Percentiles rank a stretch among this genome's conserved stretches.
Evolutionary conservation across 2,888 invertebrate species (phyloP).

Genomic region (Phytoseiulus persimilis): DNA sequence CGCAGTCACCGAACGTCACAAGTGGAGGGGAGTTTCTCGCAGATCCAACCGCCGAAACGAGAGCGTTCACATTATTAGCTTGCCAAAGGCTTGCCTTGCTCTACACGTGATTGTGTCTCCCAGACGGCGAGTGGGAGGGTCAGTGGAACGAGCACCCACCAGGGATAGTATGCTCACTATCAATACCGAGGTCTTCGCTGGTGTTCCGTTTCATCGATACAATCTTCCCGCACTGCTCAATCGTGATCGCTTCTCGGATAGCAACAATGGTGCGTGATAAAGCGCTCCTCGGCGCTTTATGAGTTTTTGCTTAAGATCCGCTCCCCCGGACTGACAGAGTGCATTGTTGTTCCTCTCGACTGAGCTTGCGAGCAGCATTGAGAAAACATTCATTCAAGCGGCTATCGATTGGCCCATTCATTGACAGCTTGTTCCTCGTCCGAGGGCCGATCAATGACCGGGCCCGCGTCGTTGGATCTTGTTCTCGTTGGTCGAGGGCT

Average conservation of each 20-base stretch:
- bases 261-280: neutral
- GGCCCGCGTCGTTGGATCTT: neutral
- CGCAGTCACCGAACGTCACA: no score
- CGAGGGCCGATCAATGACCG: neutral
- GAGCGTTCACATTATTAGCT: no score
- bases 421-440: neutral
- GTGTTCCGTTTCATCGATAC: neutral
- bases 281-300: neutral
- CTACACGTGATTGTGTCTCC: neutral
- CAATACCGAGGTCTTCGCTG: neutral
- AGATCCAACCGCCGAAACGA: no score
- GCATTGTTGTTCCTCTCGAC: neutral
- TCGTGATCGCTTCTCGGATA: neutral
- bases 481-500: neutral
- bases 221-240: neutral
- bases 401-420: neutral
- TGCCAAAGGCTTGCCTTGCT: no score
- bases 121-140: neutral
- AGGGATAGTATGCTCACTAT: neutral
- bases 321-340: neutral
- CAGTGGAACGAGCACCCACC: no score
- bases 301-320: neutral
- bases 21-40: no score
- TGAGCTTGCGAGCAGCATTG: neutral
- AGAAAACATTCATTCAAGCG: neutral